Percentiles rank a stretch among this genome's conserved stretches.
These are phyloP conservation scores for Halcyon chelicuti DNA, from an alignment of 2,797 vertebrate species.

Conservation along the genomic window DNA sequence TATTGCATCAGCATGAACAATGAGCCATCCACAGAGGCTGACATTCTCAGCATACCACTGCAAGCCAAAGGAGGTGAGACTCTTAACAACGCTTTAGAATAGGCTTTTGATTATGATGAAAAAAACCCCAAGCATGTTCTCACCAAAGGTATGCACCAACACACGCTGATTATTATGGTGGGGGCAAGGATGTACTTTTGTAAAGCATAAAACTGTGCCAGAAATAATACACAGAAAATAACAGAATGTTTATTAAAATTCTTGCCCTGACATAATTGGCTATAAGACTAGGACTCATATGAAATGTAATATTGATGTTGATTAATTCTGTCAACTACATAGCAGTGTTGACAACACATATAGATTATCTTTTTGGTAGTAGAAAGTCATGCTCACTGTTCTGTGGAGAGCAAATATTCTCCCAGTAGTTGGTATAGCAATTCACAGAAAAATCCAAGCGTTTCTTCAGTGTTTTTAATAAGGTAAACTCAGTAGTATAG, in stretches of 20 bases:
- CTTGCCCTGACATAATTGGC: conserved; percentile 2
- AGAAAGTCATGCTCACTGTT: not conserved
- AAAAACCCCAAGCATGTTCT: conserved; percentile 60
- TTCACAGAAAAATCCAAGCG: not conserved
- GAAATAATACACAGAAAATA: not conserved
- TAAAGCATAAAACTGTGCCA: conserved; percentile 2
- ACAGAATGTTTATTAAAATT: conserved; percentile 25
- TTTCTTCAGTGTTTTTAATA: not conserved
- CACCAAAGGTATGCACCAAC: conserved; percentile 53
- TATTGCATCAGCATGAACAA: conserved; percentile 62
- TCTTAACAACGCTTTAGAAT: conserved; percentile 54
- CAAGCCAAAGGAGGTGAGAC: conserved; percentile 78
- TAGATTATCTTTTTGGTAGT: not conserved
- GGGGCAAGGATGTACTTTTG: not conserved
- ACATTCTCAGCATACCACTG: conserved; percentile 80
- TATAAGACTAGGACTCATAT: not conserved
- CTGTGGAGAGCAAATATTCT: not conserved
- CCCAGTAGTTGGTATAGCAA: not conserved
- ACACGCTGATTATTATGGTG: not conserved
- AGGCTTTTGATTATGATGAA: conserved; percentile 60
- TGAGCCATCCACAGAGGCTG: conserved; percentile 57
- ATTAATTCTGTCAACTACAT: conserved; percentile 55
- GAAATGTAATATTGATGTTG: conserved; percentile 35
- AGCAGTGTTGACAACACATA: conserved; percentile 29
- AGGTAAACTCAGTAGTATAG: not conserved